These are phyloP conservation scores for Opisthograptis luteolata DNA, from an alignment of 2,888 invertebrate species.

Conservation along the genomic window DNA sequence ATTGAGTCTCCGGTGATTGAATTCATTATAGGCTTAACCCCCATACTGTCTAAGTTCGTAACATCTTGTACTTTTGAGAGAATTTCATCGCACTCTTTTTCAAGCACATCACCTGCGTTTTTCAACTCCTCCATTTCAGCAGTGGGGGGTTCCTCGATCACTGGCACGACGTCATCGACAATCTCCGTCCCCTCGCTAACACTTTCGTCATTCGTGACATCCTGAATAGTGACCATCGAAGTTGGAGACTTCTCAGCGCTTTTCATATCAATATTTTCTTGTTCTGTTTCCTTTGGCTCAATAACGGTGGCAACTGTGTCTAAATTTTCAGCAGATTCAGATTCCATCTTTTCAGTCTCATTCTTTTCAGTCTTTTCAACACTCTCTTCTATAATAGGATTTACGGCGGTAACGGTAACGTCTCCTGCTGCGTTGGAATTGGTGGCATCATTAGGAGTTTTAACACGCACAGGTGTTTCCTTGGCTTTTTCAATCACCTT, in stretches of 20 bases:
- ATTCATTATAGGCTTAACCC: slow-evolving; percentile 67
- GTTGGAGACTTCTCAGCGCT: slow-evolving; percentile 52
- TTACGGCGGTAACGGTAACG: slow-evolving; percentile 46
- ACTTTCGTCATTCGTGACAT: slow-evolving; percentile 58
- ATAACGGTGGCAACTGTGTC: slow-evolving; percentile 36
- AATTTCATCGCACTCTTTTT: slow-evolving; percentile 79
- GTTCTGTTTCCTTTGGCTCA: slow-evolving; percentile 52
- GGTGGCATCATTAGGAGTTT: slow-evolving; percentile 52
- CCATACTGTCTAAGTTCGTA: slow-evolving; percentile 71
- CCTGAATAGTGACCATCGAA: slow-evolving; percentile 60
- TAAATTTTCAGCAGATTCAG: slow-evolving; percentile 41
- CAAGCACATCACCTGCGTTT: slow-evolving; percentile 56
- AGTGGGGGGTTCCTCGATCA: slow-evolving; percentile 60
- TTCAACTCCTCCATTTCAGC: slow-evolving; percentile 66
- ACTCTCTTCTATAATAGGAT: slow-evolving; percentile 58
- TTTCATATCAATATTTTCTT: slow-evolving; percentile 43
- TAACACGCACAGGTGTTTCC: slow-evolving; percentile 37
- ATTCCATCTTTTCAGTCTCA: slow-evolving; percentile 62
- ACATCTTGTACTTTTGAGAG: slow-evolving; percentile 77
- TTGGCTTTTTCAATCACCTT: slow-evolving; percentile 38
- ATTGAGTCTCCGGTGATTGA: slow-evolving; percentile 70
- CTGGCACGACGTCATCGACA: slow-evolving; percentile 63
- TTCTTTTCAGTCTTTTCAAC: slow-evolving; percentile 57
- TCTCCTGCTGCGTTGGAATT: slow-evolving; percentile 49
- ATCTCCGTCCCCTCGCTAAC: slow-evolving; percentile 59